These are phyloP conservation scores for Stigmatopora argus DNA, from an alignment of 2,113 vertebrate species.

Conservation along the genomic window DNA sequence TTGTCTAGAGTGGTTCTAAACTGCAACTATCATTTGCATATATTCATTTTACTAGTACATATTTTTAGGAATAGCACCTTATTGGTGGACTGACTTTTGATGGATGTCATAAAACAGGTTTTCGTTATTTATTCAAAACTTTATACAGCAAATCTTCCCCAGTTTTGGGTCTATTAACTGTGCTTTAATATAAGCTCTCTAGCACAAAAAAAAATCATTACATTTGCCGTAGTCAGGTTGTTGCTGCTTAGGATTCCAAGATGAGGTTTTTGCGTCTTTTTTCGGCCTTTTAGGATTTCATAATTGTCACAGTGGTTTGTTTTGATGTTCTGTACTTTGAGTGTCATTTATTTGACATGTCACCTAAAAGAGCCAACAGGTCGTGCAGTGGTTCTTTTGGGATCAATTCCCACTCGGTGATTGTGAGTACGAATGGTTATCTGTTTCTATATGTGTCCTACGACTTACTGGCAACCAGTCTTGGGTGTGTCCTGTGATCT, in stretches of 20 bases:
- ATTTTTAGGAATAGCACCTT: conserved; percentile 70
- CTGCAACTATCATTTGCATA: conserved; percentile 71
- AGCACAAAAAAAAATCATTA: not conserved
- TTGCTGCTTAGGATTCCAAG: too few species aligned
- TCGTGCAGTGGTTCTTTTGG: too few species aligned
- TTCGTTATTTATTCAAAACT: conserved; percentile 38
- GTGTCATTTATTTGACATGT: too few species aligned
- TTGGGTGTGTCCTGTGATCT: conserved; percentile 7
- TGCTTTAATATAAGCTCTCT: too few species aligned
- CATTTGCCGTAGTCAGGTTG: not conserved
- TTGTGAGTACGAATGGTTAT: too few species aligned
- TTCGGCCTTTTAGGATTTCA: too few species aligned
- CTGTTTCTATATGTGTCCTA: too few species aligned
- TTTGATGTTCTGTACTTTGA: too few species aligned
- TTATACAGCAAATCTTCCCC: not conserved
- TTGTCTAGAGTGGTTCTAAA: conserved; percentile 19
- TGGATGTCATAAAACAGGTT: conserved; percentile 55
- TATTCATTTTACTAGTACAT: conserved; percentile 71
- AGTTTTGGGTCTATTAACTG: conserved; percentile 11
- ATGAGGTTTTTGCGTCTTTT: conserved; percentile 17
- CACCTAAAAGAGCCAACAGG: too few species aligned
- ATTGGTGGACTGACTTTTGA: conserved; percentile 69
- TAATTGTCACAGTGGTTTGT: too few species aligned
- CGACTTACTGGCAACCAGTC: too few species aligned
- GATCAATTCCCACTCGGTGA: too few species aligned